Evolutionary conservation across 2,888 invertebrate species (phyloP).

Genomic region (Apodemia zela): DNA sequence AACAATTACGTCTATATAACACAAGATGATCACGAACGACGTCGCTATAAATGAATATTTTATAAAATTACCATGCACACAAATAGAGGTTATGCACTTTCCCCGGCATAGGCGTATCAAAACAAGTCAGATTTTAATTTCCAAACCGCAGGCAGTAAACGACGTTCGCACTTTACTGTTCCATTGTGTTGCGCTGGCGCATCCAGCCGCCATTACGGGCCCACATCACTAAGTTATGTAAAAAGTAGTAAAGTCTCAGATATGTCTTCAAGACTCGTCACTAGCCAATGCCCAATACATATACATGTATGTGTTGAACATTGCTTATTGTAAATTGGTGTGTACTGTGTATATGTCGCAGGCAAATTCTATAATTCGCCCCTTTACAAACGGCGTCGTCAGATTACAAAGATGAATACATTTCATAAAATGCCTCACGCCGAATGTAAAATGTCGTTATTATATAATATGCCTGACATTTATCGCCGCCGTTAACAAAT

Average conservation of each 20-base stretch:
- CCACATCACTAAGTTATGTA: constrained; percentile 36
- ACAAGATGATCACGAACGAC: constrained; percentile 33
- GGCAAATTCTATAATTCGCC: too few relatives aligned
- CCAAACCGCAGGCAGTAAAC: constrained; percentile 76
- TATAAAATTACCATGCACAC: constrained; percentile 29
- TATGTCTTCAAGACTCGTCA: constrained; percentile 30
- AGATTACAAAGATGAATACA: too few relatives aligned
- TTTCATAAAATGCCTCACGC: too few relatives aligned
- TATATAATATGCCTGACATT: too few relatives aligned
- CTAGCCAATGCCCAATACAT: constrained; percentile 29
- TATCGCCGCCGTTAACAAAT: too few relatives aligned
- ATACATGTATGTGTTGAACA: neutral
- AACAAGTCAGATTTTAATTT: constrained; percentile 72
- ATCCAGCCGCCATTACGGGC: constrained; percentile 28
- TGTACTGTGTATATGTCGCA: too few relatives aligned
- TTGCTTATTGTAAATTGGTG: neutral
- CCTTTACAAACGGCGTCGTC: too few relatives aligned
- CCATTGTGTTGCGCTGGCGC: constrained; percentile 60
- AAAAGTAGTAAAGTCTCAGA: constrained; percentile 45
- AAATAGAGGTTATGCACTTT: constrained; percentile 32
- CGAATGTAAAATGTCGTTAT: too few relatives aligned
- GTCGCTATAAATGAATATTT: constrained; percentile 31
- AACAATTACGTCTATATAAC: neutral
- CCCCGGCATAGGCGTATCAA: constrained; percentile 49
- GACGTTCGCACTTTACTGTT: constrained; percentile 69